Evolutionary conservation across 2,888 invertebrate genomes (phyloP), one percentile per base, ranked within the genome.

Genomic region (Macrosoma leucophasiata): DNA sequence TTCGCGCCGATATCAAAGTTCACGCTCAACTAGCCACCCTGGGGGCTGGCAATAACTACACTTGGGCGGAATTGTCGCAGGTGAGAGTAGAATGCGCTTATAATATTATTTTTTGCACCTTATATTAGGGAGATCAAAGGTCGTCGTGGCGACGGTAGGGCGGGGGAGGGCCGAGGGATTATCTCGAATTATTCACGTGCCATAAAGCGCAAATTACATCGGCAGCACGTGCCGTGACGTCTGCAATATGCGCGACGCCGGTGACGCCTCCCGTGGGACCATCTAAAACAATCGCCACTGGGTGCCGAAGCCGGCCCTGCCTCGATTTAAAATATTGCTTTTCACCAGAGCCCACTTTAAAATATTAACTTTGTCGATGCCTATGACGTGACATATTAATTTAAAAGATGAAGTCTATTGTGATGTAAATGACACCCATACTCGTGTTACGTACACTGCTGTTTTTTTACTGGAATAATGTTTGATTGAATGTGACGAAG

Each of bases 1-100:
- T 79, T 81, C 72, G 72, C 78, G 63, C 72, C 74, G 72, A 79
- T 81, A 84, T 79, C 71, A 81, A 79, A 71, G 79, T 78, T 81
- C 67, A 77, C 81, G 81, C 82, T 81, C 79, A 77, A 79, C 82
- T 81, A 77, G 65, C 65, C 73, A 73, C 78, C 79, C 72, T 66
- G 48, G 62, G 43, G 63, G 64, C 65, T 61, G 67, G 66, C 66
- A 72, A 70, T 75, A 73, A 76, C 75, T 74, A 74, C 62, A 63
- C 60, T 61, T 54, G 63, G 71, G 67, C 58, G 61, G 65, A 68
- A 73, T 73, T 71, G 77, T 75, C 73, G 51, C 78, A 78, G 75
- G 76, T 79, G 74, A 75, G 56, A 55, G 48, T 48, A 55, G 71
- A 79, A 77, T 79, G 67, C 71, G 77, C 78, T 79, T 78, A 76